Evolutionary conservation across 2,113 vertebrate species (phyloP), one percentile per base, ranked within the genome.

Genomic region (Maylandia zebra): DNA sequence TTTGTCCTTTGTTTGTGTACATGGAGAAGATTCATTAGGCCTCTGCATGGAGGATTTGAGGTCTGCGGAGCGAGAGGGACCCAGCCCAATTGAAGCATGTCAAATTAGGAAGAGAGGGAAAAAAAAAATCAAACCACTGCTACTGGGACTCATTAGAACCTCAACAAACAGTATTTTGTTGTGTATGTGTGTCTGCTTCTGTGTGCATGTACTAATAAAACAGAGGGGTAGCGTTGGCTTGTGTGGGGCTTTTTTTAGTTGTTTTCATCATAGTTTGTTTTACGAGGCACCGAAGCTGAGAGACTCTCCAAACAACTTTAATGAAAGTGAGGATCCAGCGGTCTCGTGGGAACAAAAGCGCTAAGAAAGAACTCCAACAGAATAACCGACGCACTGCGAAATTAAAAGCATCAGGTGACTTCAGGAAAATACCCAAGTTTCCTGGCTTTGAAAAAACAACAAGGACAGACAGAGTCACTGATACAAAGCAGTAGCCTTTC

Each of bases 121-220:
- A 43, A 85, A 85, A 83, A 87, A 91, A 91, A 92, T 92, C 85
- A 91, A 95, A 93, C 87, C 89, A 74, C 87, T 80, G 92, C 94
- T 94, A 92, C 95, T 93, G 95, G 94, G 95, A 96, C 95, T 96
- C 95, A 95, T 96, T 96, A 96, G 92, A 95, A 90, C 84, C 88
- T 91, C 91, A 88, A 92, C 93, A 94, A 91, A 90, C 90, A 88
- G 88, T 84, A 57, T 95, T 95, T 94, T 88, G 79, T 85, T 91
- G 74, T 82, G 84, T 88, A 45, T 88, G 88, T 81, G 88, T 79
- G 87, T 89, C 88, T 81, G 86, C 66, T 86, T 92, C 83, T 84
- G 81, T 74, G 80, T 88, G 90, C 30, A 59, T 83, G 86, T 83
- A 56, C 84, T 91, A 90, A 93, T 92, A 92, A 92, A 92, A 91